These are phyloP conservation scores for Phenganax marumi DNA, from an alignment of 92 coral and sea anemone species.

Conservation along the genomic window DNA sequence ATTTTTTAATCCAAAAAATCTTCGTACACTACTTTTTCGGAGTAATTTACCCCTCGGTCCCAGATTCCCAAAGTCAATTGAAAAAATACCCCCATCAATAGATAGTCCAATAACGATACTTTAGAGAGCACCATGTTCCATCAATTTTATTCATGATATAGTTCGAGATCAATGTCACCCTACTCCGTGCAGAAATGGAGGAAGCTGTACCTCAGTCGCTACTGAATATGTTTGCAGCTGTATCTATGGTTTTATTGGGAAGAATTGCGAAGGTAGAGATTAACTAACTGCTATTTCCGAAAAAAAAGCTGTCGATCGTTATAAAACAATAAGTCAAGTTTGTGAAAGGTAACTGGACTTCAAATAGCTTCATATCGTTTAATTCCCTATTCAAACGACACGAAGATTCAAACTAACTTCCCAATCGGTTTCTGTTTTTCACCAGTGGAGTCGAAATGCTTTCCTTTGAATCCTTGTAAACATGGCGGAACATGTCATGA, in stretches of 20 bases:
- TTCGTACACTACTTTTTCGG: too few relatives aligned
- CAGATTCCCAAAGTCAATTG: too few relatives aligned
- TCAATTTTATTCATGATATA: neutral
- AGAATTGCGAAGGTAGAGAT: conserved; percentile 73
- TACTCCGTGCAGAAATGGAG: conserved; percentile 90
- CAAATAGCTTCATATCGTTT: too few relatives aligned
- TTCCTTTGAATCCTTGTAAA: conserved; percentile 95
- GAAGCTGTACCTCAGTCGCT: conserved; percentile 73
- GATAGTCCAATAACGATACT: neutral
- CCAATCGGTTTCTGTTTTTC: neutral
- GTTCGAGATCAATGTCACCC: conserved; percentile 86
- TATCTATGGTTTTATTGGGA: conserved; percentile 88
- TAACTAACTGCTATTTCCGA: neutral
- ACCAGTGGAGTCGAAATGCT: conserved; percentile 86
- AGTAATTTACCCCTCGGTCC: too few relatives aligned
- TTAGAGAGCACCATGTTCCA: neutral
- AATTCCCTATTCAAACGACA: too few relatives aligned
- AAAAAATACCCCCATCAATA: too few relatives aligned
- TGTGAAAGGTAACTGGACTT: too few relatives aligned
- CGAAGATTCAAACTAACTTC: neutral
- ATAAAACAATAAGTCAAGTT: neutral
- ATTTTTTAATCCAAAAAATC: too few relatives aligned
- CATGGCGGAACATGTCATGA: conserved; percentile 94
- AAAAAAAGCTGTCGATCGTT: neutral
- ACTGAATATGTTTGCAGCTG: conserved; percentile 77